These are phyloP conservation scores for Thereva unica DNA, from an alignment of 2,888 invertebrate genomes.

Conservation along the genomic window DNA sequence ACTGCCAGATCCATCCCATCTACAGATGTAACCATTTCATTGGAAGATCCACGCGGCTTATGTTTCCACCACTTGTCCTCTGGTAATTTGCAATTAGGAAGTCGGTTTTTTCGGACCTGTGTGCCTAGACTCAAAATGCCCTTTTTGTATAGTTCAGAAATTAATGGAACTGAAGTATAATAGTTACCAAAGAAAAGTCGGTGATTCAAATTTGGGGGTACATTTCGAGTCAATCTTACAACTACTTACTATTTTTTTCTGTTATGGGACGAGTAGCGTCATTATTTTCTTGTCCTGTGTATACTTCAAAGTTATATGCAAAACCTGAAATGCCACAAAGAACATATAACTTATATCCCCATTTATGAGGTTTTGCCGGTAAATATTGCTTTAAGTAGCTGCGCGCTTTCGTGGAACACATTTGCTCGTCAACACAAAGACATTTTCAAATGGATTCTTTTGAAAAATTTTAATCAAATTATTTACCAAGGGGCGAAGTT, in stretches of 20 bases:
- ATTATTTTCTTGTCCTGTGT: slow-evolving; percentile 39
- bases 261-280: slow-evolving; percentile 38
- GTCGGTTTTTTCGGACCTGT: slow-evolving; percentile 7
- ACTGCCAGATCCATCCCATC: slow-evolving; percentile 36
- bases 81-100: slow-evolving; percentile 15
- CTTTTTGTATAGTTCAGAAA: slow-evolving; percentile 23
- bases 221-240: slow-evolving; percentile 34
- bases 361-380: slow-evolving; percentile 45
- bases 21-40: slow-evolving; percentile 38
- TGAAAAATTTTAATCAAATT: slow-evolving; percentile 9
- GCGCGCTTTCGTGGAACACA: slow-evolving; percentile 17
- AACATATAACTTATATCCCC: slow-evolving; percentile 45
- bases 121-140: slow-evolving; percentile 28
- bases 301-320: slow-evolving; percentile 42
- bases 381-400: slow-evolving; percentile 44
- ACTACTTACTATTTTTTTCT: slow-evolving; percentile 35
- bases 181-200: slow-evolving; percentile 40
- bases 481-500: slow-evolving; percentile 39
- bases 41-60: slow-evolving; percentile 38
- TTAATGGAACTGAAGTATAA: slow-evolving; percentile 37
- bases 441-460: slow-evolving; percentile 39
- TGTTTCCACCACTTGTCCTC: slow-evolving; percentile 33
- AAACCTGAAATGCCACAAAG: slow-evolving; percentile 44
- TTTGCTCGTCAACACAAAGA: slow-evolving; percentile 42
- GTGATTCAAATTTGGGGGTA: slow-evolving; percentile 34